These are phyloP conservation scores for Geodia barretti DNA, from an alignment of 37 sponge, comb jelly and placozoan genomes.

Conservation along the genomic window DNA sequence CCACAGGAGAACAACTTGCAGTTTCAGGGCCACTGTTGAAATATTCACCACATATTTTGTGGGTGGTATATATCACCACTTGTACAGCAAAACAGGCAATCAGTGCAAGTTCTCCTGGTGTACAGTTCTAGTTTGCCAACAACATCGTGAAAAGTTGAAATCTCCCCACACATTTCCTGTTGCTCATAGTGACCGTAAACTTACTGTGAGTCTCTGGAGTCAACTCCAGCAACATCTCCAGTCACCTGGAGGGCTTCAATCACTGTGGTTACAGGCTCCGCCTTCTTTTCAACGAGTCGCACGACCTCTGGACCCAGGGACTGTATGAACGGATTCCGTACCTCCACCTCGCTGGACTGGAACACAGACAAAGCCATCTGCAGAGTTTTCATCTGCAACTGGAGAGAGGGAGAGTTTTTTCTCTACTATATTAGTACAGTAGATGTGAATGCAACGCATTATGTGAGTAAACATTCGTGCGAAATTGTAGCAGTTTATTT, in stretches of 20 bases:
- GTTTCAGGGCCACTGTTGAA: no score
- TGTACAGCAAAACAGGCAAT: no score
- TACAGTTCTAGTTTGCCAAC: no score
- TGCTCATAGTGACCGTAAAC: neutral
- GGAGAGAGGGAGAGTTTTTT: no score
- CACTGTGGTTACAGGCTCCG: conserved; percentile 7
- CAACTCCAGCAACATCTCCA: conserved; percentile 33
- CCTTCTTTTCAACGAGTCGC: conserved; percentile 28
- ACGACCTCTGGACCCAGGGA: conserved; percentile 58
- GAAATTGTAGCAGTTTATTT: neutral
- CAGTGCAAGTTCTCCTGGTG: no score
- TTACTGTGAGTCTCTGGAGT: conserved; percentile 37
- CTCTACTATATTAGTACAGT: no score
- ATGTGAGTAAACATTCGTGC: neutral
- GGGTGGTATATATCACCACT: no score
- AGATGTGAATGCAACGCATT: no score
- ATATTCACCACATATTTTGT: no score
- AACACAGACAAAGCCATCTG: conserved; percentile 54
- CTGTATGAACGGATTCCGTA: conserved; percentile 49
- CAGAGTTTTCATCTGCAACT: conserved; percentile 60
- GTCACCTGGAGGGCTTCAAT: conserved; percentile 46
- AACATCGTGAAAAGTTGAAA: no score
- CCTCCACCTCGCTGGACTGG: neutral
- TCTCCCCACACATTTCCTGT: no score
- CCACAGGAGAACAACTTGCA: no score